Evolutionary conservation across 2,797 vertebrate genomes (phyloP).

Genomic region (Sarcophilus harrisii): DNA sequence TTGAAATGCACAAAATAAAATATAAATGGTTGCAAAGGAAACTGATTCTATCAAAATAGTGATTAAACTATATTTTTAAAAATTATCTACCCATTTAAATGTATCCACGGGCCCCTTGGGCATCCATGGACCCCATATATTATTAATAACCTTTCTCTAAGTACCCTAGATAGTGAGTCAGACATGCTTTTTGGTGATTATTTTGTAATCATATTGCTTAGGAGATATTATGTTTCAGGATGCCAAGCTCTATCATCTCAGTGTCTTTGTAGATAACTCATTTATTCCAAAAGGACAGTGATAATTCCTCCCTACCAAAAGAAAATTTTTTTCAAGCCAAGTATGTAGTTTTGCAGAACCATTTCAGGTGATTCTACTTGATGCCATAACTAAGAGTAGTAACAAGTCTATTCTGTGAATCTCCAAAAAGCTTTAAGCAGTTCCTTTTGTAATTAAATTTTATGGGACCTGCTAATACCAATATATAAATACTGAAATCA

Average conservation of each 20-base stretch:
- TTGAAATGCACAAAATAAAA: neutral
- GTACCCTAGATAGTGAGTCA: neutral
- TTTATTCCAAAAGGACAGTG: neutral
- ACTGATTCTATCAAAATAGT: neutral
- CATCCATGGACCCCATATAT: neutral
- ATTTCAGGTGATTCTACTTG: constrained; percentile 32
- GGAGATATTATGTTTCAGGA: neutral
- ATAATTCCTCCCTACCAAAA: neutral
- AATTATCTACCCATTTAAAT: no score
- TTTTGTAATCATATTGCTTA: neutral
- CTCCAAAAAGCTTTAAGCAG: neutral
- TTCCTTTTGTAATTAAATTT: constrained; percentile 17
- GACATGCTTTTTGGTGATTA: neutral
- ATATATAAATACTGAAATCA: neutral
- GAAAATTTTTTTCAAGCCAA: neutral
- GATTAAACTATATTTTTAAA: neutral
- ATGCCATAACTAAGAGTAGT: neutral
- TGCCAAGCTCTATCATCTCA: constrained; percentile 19
- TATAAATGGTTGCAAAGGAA: neutral
- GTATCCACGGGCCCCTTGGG: neutral
- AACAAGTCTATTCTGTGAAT: neutral
- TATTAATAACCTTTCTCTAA: neutral
- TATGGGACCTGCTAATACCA: neutral
- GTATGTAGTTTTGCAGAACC: neutral
- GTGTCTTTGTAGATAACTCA: neutral